Base-by-base conservation (phyloP, 2,888 invertebrate species). In the Creontiades dilutus region DNA sequence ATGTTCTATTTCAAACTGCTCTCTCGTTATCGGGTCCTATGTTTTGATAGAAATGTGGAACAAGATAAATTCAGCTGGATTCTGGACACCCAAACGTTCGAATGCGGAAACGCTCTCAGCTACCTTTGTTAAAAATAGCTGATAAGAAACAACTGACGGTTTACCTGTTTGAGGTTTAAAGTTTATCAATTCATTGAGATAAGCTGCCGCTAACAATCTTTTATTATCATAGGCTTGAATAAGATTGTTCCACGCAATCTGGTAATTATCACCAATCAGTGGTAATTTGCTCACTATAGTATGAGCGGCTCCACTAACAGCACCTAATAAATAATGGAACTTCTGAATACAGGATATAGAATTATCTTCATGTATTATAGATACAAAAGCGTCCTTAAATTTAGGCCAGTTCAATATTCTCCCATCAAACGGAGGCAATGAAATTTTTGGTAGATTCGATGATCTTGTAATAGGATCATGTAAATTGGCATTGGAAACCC, bases 231-330 rank as follows among this genome's bases (percentile, higher is more conserved):
- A 61, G n/a, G 61, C 19, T 61, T 61, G n/a, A 61, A 19, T 61
- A 0, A 61, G 19, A 19, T 61, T 61, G n/a, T 14, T 61, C 61
- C 61, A 61, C 7, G 61, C 61, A 9, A 61, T 61, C 9, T 16
- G 19, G 19, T 61, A 61, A n/a, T 61, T 61, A 19, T 61, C 61
- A 61, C 61, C 19, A n/a, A 61, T 61, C n/a, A 61, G n/a, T 3
- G 61, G 61, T 61, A 61, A 61, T 61, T 61, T 61, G 19, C 61
- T 61, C 61, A 61, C 61, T 1, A 61, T 61, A 61, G 61, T 61
- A 19, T 61, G 61, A 61, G 61, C 61, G 0, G 61, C 3, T n/a
- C 61, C 61, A 61, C 61, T 61, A 2, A 61, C 61, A 16, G 61
- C 61, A 3, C 61, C 61, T 19, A 61, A 61, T 19, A 61, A 9